Base-by-base conservation (phyloP, 2,888 invertebrate genomes). In the Noctua pronuba region DNA sequence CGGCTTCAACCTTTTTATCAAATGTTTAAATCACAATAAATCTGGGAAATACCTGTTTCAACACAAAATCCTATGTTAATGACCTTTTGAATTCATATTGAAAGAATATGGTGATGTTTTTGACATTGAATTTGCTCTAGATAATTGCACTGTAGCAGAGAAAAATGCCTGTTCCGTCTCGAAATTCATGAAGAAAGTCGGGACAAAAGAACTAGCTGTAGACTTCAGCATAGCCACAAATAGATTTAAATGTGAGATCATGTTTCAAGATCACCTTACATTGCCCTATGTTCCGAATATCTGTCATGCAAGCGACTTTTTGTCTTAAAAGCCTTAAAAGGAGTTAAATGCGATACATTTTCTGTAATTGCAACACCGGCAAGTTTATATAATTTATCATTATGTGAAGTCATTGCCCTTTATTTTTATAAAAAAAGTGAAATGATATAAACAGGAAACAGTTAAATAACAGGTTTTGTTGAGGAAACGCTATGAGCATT, bases 381-480 rank as follows among this genome's bases (percentile, higher is more conserved):
- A 46, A 73, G 65, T 85, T 77, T 77, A 85, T 66, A 72, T 82
- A 81, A 87, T 76, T 76, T 82, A 87, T 79, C 62, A 77, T 77
- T 73, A 74, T n/a, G 24, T 46, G 28, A 70, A 77, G 82, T 86
- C 88, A 79, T 70, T 81, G 82, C 74, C 69, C 82, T 86, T 79
- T 75, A 46, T 21, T 75, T 84, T 77, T 77, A 79, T 41, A 24
- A 8, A 55, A 75, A 74, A 85, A 79, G 74, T 67, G 73, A 82
- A 78, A 55, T 78, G 64, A 85, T 70, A 82, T 67, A 77, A 78
- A 84, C 84, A 88, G 88, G 88, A 88, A 88, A 77, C 62, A 31
- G 24, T 82, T 84, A 72, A 73, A 75, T 55, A 84, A 84, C 88
- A 49, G 77, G 86, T 89, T 89, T 78, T 49, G 73, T 85, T 76